phyloP scores from a whole-genome alignment of 2,888 invertebrate genomes.

The Pristionchus entomophagus region DNA sequence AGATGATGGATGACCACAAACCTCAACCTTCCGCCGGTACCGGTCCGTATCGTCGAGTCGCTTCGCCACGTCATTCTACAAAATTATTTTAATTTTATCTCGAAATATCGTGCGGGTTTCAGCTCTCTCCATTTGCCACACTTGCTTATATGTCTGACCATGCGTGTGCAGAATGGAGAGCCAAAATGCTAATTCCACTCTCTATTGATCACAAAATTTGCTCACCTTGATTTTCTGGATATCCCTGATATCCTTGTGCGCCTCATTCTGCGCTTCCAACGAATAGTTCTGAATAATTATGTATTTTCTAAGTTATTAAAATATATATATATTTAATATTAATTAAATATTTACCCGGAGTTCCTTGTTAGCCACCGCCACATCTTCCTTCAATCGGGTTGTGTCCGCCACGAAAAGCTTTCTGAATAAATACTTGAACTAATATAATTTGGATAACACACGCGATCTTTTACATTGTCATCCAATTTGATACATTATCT shows the following conservation, averaged over 20 bases:
- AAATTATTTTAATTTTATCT: too few species aligned
- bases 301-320: background rate
- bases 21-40: background rate
- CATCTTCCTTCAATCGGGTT: background rate
- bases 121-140: too few species aligned
- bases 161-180: too few species aligned
- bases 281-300: background rate
- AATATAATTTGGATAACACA: too few species aligned
- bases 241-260: slow-evolving; percentile 13
- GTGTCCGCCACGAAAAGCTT: background rate
- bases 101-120: too few species aligned
- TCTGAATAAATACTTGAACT: too few species aligned
- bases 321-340: background rate
- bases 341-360: background rate
- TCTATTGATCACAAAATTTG: too few species aligned
- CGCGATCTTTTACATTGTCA: too few species aligned
- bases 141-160: too few species aligned
- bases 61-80: background rate
- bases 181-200: too few species aligned
- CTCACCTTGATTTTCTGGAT: slow-evolving; percentile 20
- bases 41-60: slow-evolving; percentile 23
- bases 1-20: background rate
- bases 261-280: slow-evolving; percentile 21
- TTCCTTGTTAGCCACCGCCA: background rate
- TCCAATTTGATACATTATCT: too few species aligned